A percentile compares a stretch with the other conserved stretches of the same genome.
These are phyloP conservation scores for Clarias macrocephalus DNA, from an alignment of 2,113 vertebrate species.

Conservation along the genomic window DNA sequence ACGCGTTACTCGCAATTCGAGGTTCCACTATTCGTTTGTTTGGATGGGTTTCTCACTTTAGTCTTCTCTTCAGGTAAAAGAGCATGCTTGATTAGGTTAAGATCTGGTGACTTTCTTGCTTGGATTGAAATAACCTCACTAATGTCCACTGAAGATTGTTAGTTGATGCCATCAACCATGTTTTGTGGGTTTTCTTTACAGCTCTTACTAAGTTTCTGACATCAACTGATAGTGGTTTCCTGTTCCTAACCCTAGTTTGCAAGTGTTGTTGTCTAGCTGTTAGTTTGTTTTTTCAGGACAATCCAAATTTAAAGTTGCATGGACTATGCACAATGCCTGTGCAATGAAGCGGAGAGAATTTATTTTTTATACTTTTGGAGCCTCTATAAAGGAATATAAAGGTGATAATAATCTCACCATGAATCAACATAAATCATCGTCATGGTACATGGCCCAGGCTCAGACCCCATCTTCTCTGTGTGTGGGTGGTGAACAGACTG, in stretches of 20 bases:
- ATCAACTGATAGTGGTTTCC: not conserved
- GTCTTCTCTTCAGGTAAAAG: not conserved
- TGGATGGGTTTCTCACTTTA: not conserved
- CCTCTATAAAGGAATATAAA: not conserved
- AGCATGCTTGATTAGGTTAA: too few relatives aligned
- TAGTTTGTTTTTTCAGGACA: not conserved
- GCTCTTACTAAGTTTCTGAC: not conserved
- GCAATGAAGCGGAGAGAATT: not conserved
- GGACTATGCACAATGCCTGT: not conserved
- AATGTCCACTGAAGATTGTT: not conserved
- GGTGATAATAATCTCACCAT: slow-evolving; percentile 15
- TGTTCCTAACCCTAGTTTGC: not conserved
- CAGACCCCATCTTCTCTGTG: slow-evolving; percentile 4
- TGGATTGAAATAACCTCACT: not conserved
- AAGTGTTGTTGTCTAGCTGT: too few relatives aligned
- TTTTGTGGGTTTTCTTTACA: not conserved
- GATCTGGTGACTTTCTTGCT: too few relatives aligned
- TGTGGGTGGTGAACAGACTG: slow-evolving; percentile 4
- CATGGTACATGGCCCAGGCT: slow-evolving; percentile 2
- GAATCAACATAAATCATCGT: slow-evolving; percentile 33
- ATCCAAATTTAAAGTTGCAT: not conserved
- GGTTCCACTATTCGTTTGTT: not conserved
- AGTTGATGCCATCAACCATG: not conserved
- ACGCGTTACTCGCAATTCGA: too few relatives aligned
- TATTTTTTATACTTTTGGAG: too few relatives aligned